Evolutionary conservation across 2,113 vertebrate species (phyloP).

Genomic region (Gallinago jamesoni): DNA sequence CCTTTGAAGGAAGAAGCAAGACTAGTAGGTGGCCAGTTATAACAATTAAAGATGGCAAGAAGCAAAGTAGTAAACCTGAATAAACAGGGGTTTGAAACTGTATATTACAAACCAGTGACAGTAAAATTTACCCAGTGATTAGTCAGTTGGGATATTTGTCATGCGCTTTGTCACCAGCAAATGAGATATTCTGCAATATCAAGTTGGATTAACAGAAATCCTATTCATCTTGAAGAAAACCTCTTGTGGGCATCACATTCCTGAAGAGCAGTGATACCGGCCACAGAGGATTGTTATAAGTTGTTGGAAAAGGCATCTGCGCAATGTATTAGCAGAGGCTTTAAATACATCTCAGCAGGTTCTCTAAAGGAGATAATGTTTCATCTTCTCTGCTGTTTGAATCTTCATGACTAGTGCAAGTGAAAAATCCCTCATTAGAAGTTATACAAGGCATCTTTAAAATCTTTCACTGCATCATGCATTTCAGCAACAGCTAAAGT

Average conservation of each 20-base stretch:
- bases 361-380: background rate
- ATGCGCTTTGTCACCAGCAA: background rate
- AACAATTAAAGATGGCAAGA: background rate
- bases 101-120: background rate
- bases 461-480: rapidly evolving
- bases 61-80: background rate
- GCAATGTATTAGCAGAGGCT: background rate
- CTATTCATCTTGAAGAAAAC: background rate
- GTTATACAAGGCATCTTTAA: background rate
- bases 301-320: background rate
- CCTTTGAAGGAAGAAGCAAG: background rate
- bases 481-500: background rate
- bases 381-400: slow-evolving; percentile 7
- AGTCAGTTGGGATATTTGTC: background rate
- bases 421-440: background rate
- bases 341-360: background rate
- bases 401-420: background rate
- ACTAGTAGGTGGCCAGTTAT: background rate
- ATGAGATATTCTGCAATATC: background rate
- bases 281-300: background rate
- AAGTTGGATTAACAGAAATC: background rate
- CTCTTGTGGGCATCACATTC: background rate
- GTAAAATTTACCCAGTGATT: background rate
- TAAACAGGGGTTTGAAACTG: background rate
- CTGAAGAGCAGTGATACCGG: background rate